Percentiles rank a stretch among this genome's conserved stretches.
phyloP scores from a whole-genome alignment of 2,797 vertebrate genomes.

The Xiphophorus birchmanni region DNA sequence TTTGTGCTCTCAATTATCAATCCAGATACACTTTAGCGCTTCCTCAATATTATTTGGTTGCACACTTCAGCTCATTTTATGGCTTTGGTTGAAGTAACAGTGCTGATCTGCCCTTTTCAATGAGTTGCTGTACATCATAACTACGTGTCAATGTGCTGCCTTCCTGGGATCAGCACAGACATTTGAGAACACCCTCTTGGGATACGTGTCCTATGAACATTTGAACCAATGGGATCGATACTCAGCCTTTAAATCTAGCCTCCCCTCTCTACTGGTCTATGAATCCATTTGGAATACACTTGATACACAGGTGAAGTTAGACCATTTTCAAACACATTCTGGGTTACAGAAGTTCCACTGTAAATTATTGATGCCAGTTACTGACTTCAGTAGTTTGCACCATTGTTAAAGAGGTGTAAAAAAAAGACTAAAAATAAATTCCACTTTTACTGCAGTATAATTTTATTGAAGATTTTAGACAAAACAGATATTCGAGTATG shows the following conservation, averaged over 20 bases:
- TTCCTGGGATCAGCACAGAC: background rate
- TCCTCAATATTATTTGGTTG: conserved; percentile 17
- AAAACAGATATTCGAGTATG: background rate
- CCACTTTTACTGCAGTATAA: background rate
- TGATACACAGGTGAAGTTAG: background rate
- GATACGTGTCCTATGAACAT: background rate
- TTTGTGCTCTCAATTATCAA: background rate
- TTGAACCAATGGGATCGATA: conserved; percentile 16
- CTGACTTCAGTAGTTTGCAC: background rate
- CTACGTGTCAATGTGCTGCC: background rate
- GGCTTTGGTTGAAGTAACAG: conserved; percentile 16
- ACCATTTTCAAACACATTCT: background rate
- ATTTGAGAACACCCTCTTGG: background rate
- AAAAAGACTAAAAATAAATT: background rate
- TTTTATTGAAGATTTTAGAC: background rate
- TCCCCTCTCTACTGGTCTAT: background rate
- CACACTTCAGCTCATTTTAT: background rate
- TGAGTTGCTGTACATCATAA: conserved; percentile 8
- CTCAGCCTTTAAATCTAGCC: conserved; percentile 9
- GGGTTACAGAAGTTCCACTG: background rate
- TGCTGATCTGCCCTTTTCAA: conserved; percentile 34
- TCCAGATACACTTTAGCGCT: background rate
- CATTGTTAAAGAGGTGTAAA: background rate
- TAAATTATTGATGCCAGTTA: background rate
- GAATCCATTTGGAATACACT: background rate